Percentiles rank a stretch among this genome's conserved stretches.
These are phyloP conservation scores for Theonella swinhoei DNA, from an alignment of 37 sponge, comb jelly and placozoan genomes.

Conservation along the genomic window DNA sequence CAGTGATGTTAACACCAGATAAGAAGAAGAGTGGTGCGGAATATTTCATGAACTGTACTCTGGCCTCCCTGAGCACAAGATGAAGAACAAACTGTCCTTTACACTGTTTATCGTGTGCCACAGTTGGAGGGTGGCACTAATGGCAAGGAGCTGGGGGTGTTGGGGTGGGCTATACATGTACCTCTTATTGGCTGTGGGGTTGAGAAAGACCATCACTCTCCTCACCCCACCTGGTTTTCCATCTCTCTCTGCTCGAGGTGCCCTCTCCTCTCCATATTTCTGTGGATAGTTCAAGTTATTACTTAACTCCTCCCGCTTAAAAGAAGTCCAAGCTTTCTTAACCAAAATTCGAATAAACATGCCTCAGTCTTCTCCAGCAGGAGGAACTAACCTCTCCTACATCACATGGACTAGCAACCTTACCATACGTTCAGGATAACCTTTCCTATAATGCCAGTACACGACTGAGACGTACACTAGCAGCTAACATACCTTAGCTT, in stretches of 20 bases:
- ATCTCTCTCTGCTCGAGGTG: neutral
- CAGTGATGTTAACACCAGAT: slow-evolving; percentile 71
- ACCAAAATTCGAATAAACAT: no score
- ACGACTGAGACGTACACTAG: neutral
- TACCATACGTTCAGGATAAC: no score
- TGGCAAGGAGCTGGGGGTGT: neutral
- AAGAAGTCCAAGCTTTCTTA: no score
- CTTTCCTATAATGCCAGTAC: neutral
- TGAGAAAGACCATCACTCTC: slow-evolving; percentile 70
- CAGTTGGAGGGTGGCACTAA: neutral
- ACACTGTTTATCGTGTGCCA: neutral
- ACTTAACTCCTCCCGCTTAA: no score
- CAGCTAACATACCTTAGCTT: slow-evolving; percentile 42
- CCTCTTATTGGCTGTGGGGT: slow-evolving; percentile 70
- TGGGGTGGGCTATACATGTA: slow-evolving; percentile 5
- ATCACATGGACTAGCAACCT: no score
- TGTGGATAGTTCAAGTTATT: no score
- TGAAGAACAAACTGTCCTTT: neutral
- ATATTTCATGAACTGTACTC: slow-evolving; percentile 71
- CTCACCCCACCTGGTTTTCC: neutral
- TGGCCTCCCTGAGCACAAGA: slow-evolving; percentile 43
- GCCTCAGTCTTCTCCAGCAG: no score
- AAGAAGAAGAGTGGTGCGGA: slow-evolving; percentile 72
- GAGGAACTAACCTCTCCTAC: no score
- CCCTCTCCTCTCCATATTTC: slow-evolving; percentile 42